A percentile compares a stretch with the other conserved stretches of the same genome.
Evolutionary conservation across 2,888 invertebrate genomes (phyloP).

Genomic region (Melieria omissa): DNA sequence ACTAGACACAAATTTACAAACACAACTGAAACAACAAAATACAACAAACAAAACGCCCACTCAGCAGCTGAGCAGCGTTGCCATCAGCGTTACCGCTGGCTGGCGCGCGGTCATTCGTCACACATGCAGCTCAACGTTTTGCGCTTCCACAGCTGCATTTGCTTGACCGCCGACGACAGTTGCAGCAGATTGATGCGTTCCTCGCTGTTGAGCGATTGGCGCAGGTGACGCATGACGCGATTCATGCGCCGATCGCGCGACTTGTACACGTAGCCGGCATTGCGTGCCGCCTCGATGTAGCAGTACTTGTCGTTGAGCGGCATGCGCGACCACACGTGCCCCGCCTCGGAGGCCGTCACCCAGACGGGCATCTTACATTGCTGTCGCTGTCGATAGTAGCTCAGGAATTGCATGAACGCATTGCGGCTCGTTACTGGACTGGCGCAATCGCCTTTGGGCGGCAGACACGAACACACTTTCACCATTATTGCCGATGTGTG

Average conservation of each 20-base stretch:
- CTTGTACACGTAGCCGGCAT: slow-evolving; percentile 34
- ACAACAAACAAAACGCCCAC: too few relatives aligned
- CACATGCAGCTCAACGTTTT: background rate
- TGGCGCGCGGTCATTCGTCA: too few relatives aligned
- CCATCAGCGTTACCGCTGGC: too few relatives aligned
- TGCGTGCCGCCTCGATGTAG: slow-evolving; percentile 37
- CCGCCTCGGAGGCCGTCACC: slow-evolving; percentile 33
- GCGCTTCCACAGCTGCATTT: slow-evolving; percentile 42
- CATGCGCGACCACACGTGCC: slow-evolving; percentile 32
- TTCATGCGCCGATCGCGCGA: slow-evolving; percentile 42
- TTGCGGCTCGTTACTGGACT: slow-evolving; percentile 35
- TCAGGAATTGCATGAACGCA: slow-evolving; percentile 40
- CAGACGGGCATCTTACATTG: slow-evolving; percentile 27
- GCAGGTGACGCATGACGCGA: slow-evolving; percentile 40
- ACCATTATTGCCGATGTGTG: background rate
- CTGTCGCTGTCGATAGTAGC: slow-evolving; percentile 29
- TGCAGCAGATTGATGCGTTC: slow-evolving; percentile 30
- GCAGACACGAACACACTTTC: slow-evolving; percentile 1
- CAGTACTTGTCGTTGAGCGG: slow-evolving; percentile 33
- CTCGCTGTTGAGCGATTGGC: slow-evolving; percentile 28
- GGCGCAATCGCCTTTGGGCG: background rate
- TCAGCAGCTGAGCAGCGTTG: too few relatives aligned
- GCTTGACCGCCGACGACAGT: slow-evolving; percentile 38
- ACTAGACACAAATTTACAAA: too few relatives aligned
- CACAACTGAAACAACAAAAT: too few relatives aligned